phyloP scores from a whole-genome alignment of 1,140 invertebrate genomes.

The Megalopta genalis region DNA sequence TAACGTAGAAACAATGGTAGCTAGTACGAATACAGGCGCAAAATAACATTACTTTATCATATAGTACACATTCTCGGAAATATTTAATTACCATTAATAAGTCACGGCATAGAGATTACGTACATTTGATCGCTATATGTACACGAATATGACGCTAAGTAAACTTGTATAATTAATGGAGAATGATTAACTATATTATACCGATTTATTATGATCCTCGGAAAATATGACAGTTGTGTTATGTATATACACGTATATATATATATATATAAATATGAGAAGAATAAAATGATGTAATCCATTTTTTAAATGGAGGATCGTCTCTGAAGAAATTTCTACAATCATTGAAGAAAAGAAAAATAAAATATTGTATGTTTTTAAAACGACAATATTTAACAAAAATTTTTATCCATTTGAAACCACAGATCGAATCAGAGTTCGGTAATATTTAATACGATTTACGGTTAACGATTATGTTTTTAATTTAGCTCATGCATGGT shows the following conservation, averaged over 20 bases:
- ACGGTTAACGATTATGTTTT: too few relatives aligned
- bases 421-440: too few relatives aligned
- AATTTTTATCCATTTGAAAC: slow-evolving; percentile 8
- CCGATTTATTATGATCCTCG: slow-evolving; percentile 59
- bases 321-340: slow-evolving; percentile 24
- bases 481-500: too few relatives aligned
- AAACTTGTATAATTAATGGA: slow-evolving; percentile 67
- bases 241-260: slow-evolving; percentile 68
- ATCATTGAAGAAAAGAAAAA: slow-evolving; percentile 7
- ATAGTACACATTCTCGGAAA: slow-evolving; percentile 51
- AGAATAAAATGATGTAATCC: slow-evolving; percentile 63
- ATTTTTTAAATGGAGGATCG: slow-evolving; percentile 62
- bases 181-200: slow-evolving; percentile 59
- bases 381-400: background rate
- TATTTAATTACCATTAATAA: slow-evolving; percentile 56
- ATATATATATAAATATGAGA: slow-evolving; percentile 67
- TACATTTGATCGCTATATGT: slow-evolving; percentile 59
- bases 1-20: slow-evolving; percentile 59
- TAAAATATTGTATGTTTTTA: slow-evolving; percentile 37
- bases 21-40: slow-evolving; percentile 60
- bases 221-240: slow-evolving; percentile 65
- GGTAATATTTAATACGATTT: too few relatives aligned
- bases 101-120: slow-evolving; percentile 53
- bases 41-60: slow-evolving; percentile 61
- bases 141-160: slow-evolving; percentile 60